Base-by-base conservation (phyloP, 2,797 vertebrate genomes). In the Microctenopoma stevenorrisi region DNA sequence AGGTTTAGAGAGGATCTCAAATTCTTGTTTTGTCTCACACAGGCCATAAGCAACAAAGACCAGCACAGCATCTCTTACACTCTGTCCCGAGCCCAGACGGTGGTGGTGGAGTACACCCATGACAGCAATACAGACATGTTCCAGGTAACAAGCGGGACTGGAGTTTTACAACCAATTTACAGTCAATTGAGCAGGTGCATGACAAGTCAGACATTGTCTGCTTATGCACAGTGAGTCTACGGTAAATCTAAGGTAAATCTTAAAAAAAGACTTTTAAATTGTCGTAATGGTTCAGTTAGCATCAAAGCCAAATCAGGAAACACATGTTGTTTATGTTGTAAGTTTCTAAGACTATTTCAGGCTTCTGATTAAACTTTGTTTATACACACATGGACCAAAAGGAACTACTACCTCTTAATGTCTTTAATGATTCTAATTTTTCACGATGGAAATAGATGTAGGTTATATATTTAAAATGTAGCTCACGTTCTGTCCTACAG, bases 21-120 rank as follows among this genome's bases (percentile, higher is more conserved):
- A 22, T 15, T 43, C 46, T 60, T 54, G 4, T 37, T 72, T 0
- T 73, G 12, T 83, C 79, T 78, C 78, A 48, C 28, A 1, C 72
- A 99, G 97, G 98, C 98, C 93, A 98, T 99, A 93, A 99, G 97
- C 90, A 99, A 98, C 93, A 98, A 98, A 93, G 97, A 99, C 94
- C 97, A 98, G 94, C 98, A 98, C 91, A 99, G 97, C 88, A 98
- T 99, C 94, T 99, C 98, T 18, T 99, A 97, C 66, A 99, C 98
- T 28, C 93, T 99, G 84, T 99, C 97, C 76, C 95, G 98, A 78
- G 96, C 89, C 43, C 98, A 99, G 91, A 99, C 97, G 4, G 97
- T 99, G 82, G 98, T 99, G 88, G 98, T 99, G 86, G 98, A 99
- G 91, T 99, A 99, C 85, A 99, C 95, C 15, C 95, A 98, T 79